Base-by-base conservation (phyloP, 2,797 vertebrate species). In the Lemur catta region DNA sequence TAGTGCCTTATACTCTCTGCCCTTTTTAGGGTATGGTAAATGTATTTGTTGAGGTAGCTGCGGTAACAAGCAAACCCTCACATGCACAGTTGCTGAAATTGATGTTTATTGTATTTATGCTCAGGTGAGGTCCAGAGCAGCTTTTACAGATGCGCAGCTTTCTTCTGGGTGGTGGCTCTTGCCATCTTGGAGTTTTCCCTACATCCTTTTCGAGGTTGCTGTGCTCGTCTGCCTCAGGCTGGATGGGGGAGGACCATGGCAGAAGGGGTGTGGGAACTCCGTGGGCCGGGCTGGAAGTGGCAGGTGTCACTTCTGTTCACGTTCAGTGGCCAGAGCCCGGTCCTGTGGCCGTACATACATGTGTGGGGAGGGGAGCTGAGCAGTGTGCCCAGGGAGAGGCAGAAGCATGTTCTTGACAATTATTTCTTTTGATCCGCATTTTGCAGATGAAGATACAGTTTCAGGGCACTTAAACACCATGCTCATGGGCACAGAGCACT, bases 241-340 rank as follows among this genome's bases (percentile, higher is more conserved):
- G 57, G 26, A 55, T 33, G 41, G 72, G 55, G 38, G 18, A 41
- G 3, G 76, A 24, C 14, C 7, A 0, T 52, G 22, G 33, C 0
- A 0, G 80, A 50, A 88, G 30, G 41, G 26, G 24, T 4, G 2
- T 8, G 8, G 33, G 10, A 17, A 38, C 11, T 35, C 10, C 24
- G 1, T 20, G 57, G 67, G 41, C 65, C 0, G 1, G 84, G 48
- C 46, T 0, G 0, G 52, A 11, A 15, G 33, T 6, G 41, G 12
- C n/a, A 2, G 4, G 1, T 0, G 2, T 15, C 46, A 1, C 43
- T 82, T 65, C 14, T 18, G 11, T 7, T n/a, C 61, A 9, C 3
- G 0, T 35, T 50, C 14, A 0, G 9, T 30, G 63, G 9, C 24
- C 8, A 0, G 28, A 89, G 63, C 46, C 41, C 59, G 1, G 55